These are phyloP conservation scores for Vombatus ursinus DNA, from an alignment of 2,113 vertebrate genomes.

Conservation along the genomic window DNA sequence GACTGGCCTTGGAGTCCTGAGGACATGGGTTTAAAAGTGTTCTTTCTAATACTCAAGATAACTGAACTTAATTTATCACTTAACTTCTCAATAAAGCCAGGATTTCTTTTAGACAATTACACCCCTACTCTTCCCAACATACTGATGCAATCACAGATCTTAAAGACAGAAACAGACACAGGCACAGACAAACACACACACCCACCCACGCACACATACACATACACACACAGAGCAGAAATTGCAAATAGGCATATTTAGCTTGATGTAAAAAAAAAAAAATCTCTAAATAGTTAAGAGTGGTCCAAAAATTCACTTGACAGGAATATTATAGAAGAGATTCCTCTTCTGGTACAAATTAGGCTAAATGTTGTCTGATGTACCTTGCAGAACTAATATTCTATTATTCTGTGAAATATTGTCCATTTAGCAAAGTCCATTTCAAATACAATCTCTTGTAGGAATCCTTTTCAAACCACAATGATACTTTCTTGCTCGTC, in stretches of 20 bases:
- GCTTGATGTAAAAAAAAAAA: not conserved
- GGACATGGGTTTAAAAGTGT: not conserved
- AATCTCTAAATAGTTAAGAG: not conserved
- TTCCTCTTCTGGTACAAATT: slow-evolving; percentile 30
- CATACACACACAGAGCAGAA: not conserved
- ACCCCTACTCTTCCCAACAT: not conserved
- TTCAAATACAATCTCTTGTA: not conserved
- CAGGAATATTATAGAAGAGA: not conserved
- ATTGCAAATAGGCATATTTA: not conserved
- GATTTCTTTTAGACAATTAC: not conserved
- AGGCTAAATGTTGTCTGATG: slow-evolving; percentile 12
- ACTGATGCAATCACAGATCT: not conserved
- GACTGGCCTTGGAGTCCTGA: not conserved
- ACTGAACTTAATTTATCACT: not conserved
- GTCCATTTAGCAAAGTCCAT: not conserved
- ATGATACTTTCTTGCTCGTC: not conserved
- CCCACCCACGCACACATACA: not conserved
- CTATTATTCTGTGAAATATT: slow-evolving; percentile 15
- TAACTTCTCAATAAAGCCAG: not conserved
- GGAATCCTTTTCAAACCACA: not conserved
- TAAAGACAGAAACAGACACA: not conserved
- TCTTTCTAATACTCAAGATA: not conserved
- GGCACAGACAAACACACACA: not conserved
- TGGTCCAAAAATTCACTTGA: not conserved
- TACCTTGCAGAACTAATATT: slow-evolving; percentile 25